Evolutionary conservation across 2,797 vertebrate species (phyloP).

Genomic region (Pangasius krempfi): DNA sequence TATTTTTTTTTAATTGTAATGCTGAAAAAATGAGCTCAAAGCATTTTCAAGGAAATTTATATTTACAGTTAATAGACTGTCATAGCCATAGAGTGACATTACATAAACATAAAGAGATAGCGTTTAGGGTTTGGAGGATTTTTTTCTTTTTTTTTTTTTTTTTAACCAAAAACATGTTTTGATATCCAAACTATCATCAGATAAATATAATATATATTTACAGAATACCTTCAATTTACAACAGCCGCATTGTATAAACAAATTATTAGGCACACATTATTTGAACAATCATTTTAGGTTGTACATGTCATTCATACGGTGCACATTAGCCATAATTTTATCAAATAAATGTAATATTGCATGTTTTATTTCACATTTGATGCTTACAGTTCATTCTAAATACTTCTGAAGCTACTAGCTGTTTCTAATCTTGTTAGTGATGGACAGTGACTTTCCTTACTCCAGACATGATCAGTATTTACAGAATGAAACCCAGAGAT

Average conservation of each 20-base stretch:
- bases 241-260: conserved; percentile 76
- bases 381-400: conserved; percentile 48
- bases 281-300: conserved; percentile 63
- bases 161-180: conserved; percentile 70
- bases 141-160: not conserved
- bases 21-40: conserved; percentile 65
- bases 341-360: conserved; percentile 51
- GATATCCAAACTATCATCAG: conserved; percentile 74
- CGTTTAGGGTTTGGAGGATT: conserved; percentile 58
- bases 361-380: conserved; percentile 34
- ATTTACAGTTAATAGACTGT: conserved; percentile 70
- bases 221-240: conserved; percentile 80
- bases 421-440: conserved; percentile 54
- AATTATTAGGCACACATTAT: conserved; percentile 76
- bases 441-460: conserved; percentile 49
- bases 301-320: conserved; percentile 54
- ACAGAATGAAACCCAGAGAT: conserved; percentile 53
- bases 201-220: conserved; percentile 80
- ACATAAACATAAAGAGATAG: conserved; percentile 64
- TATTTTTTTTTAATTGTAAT: conserved; percentile 69
- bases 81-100: conserved; percentile 63
- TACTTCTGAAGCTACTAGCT: conserved; percentile 51
- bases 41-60: conserved; percentile 75
- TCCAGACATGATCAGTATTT: conserved; percentile 47
- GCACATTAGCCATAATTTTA: conserved; percentile 47